Evolutionary conservation across 2,888 invertebrate species (phyloP).

Genomic region (Athrips mouffetella): DNA sequence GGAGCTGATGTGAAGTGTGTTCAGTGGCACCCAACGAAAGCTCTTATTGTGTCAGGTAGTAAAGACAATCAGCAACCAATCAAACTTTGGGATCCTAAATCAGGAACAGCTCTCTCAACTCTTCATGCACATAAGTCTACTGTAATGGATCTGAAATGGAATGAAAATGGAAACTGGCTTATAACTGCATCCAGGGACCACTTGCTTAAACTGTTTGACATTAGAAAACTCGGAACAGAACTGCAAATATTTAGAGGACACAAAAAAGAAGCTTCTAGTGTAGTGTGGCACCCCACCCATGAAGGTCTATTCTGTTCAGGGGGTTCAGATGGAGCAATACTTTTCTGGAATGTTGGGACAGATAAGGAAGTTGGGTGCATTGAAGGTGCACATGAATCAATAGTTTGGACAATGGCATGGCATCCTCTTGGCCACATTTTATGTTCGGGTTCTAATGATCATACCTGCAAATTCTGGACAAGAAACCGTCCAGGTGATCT

Average conservation of each 20-base stretch:
- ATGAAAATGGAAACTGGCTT: conserved; percentile 99
- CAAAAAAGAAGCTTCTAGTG: conserved; percentile 98
- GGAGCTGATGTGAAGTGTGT: conserved; percentile 99
- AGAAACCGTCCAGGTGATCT: conserved; percentile 98
- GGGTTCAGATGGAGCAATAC: conserved; percentile 98
- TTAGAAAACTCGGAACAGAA: conserved; percentile 96
- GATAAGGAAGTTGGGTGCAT: conserved; percentile 99
- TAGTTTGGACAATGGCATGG: conserved; percentile 99
- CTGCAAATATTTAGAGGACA: conserved; percentile 98
- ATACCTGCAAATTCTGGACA: conserved; percentile 99
- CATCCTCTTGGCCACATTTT: conserved; percentile 99
- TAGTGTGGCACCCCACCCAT: conserved; percentile 99
- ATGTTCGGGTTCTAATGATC: conserved; percentile 99
- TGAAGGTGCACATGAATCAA: conserved; percentile 99
- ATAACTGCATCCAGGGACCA: conserved; percentile 99
- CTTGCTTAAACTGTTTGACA: conserved; percentile 97
- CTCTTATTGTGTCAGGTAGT: conserved; percentile 97
- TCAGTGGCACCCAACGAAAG: conserved; percentile 99
- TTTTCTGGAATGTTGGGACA: conserved; percentile 99
- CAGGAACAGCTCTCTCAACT: conserved; percentile 95
- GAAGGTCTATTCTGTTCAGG: conserved; percentile 98
- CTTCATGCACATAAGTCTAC: conserved; percentile 99
- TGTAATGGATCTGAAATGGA: conserved; percentile 99
- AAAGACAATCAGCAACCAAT: conserved; percentile 99
- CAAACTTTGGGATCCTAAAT: conserved; percentile 99